These are phyloP conservation scores for Hesperia comma DNA, from an alignment of 2,888 invertebrate species.

Conservation along the genomic window DNA sequence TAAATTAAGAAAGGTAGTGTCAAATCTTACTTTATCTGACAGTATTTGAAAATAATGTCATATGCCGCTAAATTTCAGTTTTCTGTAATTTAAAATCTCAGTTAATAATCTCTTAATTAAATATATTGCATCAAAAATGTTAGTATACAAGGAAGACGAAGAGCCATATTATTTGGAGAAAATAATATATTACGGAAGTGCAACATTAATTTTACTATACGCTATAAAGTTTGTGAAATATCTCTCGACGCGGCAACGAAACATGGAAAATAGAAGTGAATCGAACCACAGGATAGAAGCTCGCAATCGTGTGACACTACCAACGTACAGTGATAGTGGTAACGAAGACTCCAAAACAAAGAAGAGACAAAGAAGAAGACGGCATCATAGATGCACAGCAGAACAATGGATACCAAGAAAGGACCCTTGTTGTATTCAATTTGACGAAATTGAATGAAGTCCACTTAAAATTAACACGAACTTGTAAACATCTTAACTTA, in stretches of 20 bases:
- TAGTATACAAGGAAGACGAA: conserved; percentile 54
- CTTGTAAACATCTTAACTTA: conserved; percentile 37
- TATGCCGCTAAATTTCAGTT: conserved; percentile 10
- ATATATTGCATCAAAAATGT: conserved; percentile 50
- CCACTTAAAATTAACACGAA: conserved; percentile 14
- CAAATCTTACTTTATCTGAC: not conserved
- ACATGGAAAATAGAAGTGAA: not conserved
- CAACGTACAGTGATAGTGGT: conserved; percentile 20
- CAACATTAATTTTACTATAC: conserved; percentile 52
- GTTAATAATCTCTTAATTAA: not conserved
- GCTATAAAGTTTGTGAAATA: conserved; percentile 52
- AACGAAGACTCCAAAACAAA: conserved; percentile 44
- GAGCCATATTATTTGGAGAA: conserved; percentile 47
- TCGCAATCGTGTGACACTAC: not conserved
- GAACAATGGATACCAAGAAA: conserved; percentile 53
- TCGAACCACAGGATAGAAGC: not conserved
- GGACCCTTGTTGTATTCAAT: conserved; percentile 39
- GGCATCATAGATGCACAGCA: conserved; percentile 48
- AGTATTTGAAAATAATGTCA: conserved; percentile 6
- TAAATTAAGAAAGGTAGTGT: not conserved
- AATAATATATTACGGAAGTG: conserved; percentile 51
- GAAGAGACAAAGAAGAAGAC: conserved; percentile 50
- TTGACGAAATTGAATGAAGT: conserved; percentile 47
- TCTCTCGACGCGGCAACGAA: conserved; percentile 38
- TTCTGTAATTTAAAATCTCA: conserved; percentile 27